Evolutionary conservation across 2,888 invertebrate species (phyloP).

Genomic region (Thyatira batis): DNA sequence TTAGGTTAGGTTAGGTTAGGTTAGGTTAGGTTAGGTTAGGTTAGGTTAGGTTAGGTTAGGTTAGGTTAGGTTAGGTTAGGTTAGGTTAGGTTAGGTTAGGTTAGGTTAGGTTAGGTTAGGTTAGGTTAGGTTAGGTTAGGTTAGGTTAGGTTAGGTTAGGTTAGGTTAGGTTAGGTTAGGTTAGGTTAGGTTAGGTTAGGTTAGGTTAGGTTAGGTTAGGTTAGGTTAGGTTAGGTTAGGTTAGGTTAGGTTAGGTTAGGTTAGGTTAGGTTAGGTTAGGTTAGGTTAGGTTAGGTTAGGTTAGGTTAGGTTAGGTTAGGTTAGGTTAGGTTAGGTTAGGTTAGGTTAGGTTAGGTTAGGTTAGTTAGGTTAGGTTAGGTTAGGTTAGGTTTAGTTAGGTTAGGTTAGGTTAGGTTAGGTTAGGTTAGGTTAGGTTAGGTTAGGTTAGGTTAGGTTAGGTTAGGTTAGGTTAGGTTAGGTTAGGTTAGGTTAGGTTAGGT

Average conservation of each 20-base stretch:
- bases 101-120: too few species aligned
- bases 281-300: constrained; percentile 6
- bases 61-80: too few species aligned
- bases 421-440: constrained; percentile 22
- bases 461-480: constrained; percentile 10
- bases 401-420: constrained; percentile 22
- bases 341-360: constrained; percentile 7
- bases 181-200: too few species aligned
- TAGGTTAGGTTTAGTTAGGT: constrained; percentile 22
- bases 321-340: constrained; percentile 2
- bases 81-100: too few species aligned
- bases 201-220: neutral
- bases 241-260: neutral
- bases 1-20: too few species aligned
- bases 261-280: constrained; percentile 6
- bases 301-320: constrained; percentile 4
- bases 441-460: constrained; percentile 17
- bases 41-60: too few species aligned
- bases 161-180: too few species aligned
- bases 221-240: constrained; percentile 4
- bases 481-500: constrained; percentile 15
- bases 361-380: constrained; percentile 22
- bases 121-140: too few species aligned
- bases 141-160: too few species aligned
- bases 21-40: too few species aligned